A percentile compares a stretch with the other conserved stretches of the same genome.
These are phyloP conservation scores for Nesospiza acunhae DNA, from an alignment of 2,113 vertebrate species.

Conservation along the genomic window DNA sequence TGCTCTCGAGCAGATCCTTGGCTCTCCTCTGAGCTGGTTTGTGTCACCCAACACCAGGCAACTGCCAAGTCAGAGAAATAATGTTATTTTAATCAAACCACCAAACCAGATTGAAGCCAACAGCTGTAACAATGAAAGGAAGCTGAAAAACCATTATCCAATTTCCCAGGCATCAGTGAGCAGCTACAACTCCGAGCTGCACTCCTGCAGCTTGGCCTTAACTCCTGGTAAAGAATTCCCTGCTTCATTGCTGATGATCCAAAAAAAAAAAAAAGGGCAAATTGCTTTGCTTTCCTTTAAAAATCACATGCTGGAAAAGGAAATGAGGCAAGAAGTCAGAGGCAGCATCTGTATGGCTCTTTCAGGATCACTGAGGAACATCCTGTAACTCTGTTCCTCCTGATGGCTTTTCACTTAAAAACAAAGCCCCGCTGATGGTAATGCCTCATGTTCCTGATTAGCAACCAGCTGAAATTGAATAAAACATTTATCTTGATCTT, in stretches of 20 bases:
- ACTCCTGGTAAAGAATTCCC: background rate
- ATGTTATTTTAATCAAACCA: constrained; percentile 27
- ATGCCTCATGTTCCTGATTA: background rate
- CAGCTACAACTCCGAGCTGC: background rate
- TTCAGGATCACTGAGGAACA: background rate
- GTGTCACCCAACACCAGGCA: background rate
- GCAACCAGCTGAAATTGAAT: background rate
- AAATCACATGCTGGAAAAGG: background rate
- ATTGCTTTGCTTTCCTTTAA: background rate
- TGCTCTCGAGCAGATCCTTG: background rate
- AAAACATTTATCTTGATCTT: background rate
- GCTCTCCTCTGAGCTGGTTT: background rate
- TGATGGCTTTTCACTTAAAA: background rate
- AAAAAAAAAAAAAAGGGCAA: background rate
- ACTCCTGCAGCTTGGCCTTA: background rate
- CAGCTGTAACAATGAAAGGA: background rate
- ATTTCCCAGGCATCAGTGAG: constrained; percentile 31
- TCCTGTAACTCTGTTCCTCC: background rate
- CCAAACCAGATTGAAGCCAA: constrained; percentile 5
- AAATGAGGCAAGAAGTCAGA: constrained; percentile 13
- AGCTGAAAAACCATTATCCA: constrained; percentile 16
- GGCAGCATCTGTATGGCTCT: background rate
- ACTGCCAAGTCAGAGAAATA: background rate
- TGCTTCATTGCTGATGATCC: background rate
- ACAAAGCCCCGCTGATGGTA: background rate